Evolutionary conservation across 2,113 vertebrate species (phyloP).

Genomic region (Oreochromis tanganicae): DNA sequence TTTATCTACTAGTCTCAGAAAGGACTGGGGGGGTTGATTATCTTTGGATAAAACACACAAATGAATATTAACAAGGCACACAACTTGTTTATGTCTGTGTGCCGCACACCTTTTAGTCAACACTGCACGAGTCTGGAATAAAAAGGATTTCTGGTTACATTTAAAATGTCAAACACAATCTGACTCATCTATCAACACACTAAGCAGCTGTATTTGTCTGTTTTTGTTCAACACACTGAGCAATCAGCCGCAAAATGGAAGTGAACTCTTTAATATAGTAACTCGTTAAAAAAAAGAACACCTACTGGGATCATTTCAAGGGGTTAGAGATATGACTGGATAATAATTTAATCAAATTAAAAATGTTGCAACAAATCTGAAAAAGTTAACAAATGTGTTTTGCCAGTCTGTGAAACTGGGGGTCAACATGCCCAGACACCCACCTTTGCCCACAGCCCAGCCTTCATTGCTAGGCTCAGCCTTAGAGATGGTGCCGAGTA

Average conservation of each 20-base stretch:
- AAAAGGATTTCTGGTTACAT: background rate
- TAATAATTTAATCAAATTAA: background rate
- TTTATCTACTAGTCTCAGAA: background rate
- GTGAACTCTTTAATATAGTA: background rate
- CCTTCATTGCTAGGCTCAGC: background rate
- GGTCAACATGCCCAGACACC: background rate
- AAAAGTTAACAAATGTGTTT: background rate
- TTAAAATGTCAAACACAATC: background rate
- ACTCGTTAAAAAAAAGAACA: background rate
- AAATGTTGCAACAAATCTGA: background rate
- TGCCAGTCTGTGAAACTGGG: background rate
- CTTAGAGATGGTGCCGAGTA: background rate
- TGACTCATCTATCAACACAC: background rate
- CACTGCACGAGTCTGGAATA: background rate
- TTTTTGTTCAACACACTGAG: background rate
- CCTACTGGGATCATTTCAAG: background rate
- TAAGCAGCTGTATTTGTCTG: background rate
- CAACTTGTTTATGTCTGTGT: background rate
- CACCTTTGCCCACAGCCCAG: background rate
- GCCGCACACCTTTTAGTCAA: background rate
- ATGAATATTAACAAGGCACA: background rate
- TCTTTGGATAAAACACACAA: background rate
- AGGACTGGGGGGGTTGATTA: background rate
- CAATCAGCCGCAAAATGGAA: background rate
- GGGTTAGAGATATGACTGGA: background rate